A percentile compares a stretch with the other conserved stretches of the same genome.
These are phyloP conservation scores for Acronicta psi DNA, from an alignment of 2,888 invertebrate genomes.

Conservation along the genomic window DNA sequence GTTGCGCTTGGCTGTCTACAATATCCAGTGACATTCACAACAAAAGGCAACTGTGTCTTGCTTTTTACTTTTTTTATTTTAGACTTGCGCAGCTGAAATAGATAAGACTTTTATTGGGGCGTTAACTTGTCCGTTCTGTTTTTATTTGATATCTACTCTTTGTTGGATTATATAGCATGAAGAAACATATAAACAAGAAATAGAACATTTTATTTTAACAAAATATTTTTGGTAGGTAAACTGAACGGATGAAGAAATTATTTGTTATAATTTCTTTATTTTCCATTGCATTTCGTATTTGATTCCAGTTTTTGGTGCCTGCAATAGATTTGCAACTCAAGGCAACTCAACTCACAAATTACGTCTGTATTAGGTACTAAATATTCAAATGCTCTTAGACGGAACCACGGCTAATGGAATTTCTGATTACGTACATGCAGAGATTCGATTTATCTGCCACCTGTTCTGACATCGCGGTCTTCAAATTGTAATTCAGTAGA, in stretches of 20 bases:
- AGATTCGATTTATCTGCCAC: constrained; percentile 43
- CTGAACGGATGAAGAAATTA: too few species aligned
- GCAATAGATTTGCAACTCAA: constrained; percentile 25
- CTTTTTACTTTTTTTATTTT: constrained; percentile 32
- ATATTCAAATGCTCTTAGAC: constrained; percentile 58
- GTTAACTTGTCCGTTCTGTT: constrained; percentile 4
- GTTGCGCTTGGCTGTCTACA: constrained; percentile 48
- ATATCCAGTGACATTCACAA: constrained; percentile 45
- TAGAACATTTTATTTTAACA: too few species aligned
- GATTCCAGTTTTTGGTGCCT: neutral
- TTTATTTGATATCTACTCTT: constrained; percentile 1
- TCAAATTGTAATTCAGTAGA: constrained; percentile 26
- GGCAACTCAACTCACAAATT: constrained; percentile 37
- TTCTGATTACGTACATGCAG: constrained; percentile 57
- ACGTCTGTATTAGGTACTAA: constrained; percentile 51
- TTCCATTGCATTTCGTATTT: too few species aligned
- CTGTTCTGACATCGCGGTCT: constrained; percentile 41
- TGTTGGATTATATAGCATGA: too few species aligned
- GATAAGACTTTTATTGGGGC: constrained; percentile 33
- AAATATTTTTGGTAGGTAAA: too few species aligned
- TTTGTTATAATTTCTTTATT: too few species aligned
- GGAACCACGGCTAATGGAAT: constrained; percentile 63
- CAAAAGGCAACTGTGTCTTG: constrained; percentile 41
- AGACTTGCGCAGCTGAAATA: constrained; percentile 9
- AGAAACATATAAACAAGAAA: too few species aligned